phyloP scores from a whole-genome alignment of 2,888 invertebrate genomes.

The Matsumyia berberina region DNA sequence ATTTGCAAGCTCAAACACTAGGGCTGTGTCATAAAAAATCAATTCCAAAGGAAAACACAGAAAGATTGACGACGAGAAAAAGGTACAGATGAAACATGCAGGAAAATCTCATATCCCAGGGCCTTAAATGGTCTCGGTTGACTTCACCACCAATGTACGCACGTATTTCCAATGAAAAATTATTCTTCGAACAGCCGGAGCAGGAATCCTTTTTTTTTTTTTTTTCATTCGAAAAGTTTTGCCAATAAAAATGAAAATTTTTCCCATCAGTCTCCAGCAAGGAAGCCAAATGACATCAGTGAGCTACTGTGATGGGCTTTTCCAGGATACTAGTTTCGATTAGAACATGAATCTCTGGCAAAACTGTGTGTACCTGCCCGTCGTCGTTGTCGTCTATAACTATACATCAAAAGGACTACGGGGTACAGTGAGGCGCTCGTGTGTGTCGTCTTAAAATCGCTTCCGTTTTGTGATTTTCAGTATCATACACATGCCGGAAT shows the following conservation, averaged over 20 bases:
- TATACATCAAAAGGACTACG: not conserved
- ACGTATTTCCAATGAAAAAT: conserved; percentile 23
- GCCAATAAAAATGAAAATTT: conserved; percentile 28
- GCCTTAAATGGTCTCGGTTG: not conserved
- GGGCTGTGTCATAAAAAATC: not conserved
- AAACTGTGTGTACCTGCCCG: not conserved
- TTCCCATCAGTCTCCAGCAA: conserved; percentile 8
- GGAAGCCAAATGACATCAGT: not conserved
- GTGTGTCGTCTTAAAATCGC: not conserved
- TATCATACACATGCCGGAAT: not conserved
- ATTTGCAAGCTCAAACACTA: not conserved
- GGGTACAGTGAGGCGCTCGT: not conserved
- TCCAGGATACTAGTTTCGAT: conserved; percentile 1
- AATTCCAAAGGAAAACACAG: not conserved
- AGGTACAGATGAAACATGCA: not conserved
- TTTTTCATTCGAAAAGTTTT: conserved; percentile 24
- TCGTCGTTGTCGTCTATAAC: not conserved
- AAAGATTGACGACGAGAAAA: not conserved
- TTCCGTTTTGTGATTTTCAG: not conserved
- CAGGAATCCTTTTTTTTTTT: not conserved
- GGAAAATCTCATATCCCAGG: not conserved
- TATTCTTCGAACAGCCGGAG: conserved; percentile 16
- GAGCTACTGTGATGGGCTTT: not conserved
- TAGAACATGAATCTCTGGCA: conserved; percentile 6
- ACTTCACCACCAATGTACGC: conserved; percentile 6